These are phyloP conservation scores for Oreohelix idahoensis DNA, from an alignment of 1,140 invertebrate species.

Conservation along the genomic window DNA sequence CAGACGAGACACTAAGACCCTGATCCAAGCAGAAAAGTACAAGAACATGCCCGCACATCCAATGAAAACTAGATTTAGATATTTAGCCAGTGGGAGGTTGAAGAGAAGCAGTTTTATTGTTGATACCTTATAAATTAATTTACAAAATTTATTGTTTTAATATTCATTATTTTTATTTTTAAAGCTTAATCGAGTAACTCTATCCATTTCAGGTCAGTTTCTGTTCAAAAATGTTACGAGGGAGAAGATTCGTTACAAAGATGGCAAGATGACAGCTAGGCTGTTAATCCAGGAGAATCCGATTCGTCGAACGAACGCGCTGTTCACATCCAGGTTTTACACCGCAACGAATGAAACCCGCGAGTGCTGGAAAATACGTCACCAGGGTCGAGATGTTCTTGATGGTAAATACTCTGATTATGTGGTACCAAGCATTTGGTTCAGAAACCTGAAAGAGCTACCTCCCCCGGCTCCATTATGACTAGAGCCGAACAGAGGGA, in stretches of 20 bases:
- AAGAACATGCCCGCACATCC: no score
- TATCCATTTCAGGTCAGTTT: constrained; percentile 36
- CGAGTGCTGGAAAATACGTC: constrained; percentile 24
- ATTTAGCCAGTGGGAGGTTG: no score
- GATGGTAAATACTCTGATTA: constrained; percentile 36
- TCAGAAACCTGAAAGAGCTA: constrained; percentile 15
- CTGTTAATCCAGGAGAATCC: not conserved
- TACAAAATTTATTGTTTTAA: no score
- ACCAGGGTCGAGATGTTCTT: constrained; percentile 30
- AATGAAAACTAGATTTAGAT: no score
- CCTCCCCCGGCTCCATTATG: constrained; percentile 23
- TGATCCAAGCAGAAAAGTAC: no score
- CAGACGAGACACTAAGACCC: no score
- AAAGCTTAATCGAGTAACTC: no score
- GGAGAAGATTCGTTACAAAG: constrained; percentile 28
- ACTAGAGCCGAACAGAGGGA: constrained; percentile 6
- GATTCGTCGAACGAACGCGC: not conserved
- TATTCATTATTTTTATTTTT: no score
- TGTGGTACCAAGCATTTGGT: constrained; percentile 17
- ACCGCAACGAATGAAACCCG: constrained; percentile 8
- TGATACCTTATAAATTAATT: no score
- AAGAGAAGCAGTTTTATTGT: no score
- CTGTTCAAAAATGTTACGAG: constrained; percentile 32
- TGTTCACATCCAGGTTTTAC: constrained; percentile 5
- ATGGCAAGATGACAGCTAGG: constrained; percentile 13